Percentiles rank a stretch among this genome's conserved stretches.
These are phyloP conservation scores for Megastigmus dorsalis DNA, from an alignment of 2,888 invertebrate species.

Conservation along the genomic window DNA sequence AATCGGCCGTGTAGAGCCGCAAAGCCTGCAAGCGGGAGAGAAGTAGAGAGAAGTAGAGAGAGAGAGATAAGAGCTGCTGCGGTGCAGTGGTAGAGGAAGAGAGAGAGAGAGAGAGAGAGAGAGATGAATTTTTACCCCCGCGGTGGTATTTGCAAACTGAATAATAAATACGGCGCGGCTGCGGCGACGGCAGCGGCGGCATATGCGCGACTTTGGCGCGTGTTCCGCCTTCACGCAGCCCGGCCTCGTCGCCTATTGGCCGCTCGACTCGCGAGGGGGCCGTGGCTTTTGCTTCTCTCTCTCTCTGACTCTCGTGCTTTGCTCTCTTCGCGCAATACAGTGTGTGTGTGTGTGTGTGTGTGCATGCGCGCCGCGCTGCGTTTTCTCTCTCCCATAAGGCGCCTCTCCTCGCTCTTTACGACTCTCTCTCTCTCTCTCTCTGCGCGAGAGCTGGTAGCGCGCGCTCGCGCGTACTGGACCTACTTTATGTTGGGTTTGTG, in stretches of 20 bases:
- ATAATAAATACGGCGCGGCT: constrained; percentile 72
- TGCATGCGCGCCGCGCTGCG: constrained; percentile 21
- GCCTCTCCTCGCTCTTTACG: no score
- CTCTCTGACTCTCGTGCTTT: constrained; percentile 23
- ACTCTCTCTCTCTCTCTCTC: no score
- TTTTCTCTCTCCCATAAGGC: constrained; percentile 43
- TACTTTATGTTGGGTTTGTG: constrained; percentile 47
- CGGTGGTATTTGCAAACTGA: constrained; percentile 73
- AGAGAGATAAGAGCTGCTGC: constrained; percentile 30
- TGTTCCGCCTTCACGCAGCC: constrained; percentile 74
- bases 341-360: background rate
- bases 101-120: constrained; percentile 28
- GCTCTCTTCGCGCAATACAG: background rate
- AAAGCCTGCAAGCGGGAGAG: constrained; percentile 24
- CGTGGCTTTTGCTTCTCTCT: constrained; percentile 43
- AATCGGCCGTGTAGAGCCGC: constrained; percentile 51
- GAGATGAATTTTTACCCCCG: constrained; percentile 46
- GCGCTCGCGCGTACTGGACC: constrained; percentile 31
- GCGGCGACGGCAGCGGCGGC: constrained; percentile 19
- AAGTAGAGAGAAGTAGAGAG: background rate
- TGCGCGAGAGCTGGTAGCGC: background rate
- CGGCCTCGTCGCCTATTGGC: constrained; percentile 72
- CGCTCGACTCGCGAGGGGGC: constrained; percentile 70
- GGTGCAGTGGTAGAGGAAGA: no score
- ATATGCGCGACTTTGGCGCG: constrained; percentile 57